phyloP scores from a whole-genome alignment of 2,888 invertebrate genomes.

The Eilema depressum region DNA sequence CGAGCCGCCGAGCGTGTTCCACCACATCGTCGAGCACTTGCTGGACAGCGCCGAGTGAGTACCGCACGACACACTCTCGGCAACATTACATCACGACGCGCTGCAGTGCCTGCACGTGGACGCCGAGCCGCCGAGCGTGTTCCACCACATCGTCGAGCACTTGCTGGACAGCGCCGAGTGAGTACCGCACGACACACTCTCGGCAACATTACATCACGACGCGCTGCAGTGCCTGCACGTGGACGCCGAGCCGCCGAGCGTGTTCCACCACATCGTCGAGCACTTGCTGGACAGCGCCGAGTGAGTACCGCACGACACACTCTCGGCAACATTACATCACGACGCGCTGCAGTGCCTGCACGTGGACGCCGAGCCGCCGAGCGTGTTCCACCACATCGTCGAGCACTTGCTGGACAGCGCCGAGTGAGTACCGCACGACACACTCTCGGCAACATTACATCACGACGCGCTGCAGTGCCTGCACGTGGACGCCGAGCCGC shows the following conservation, averaged over 20 bases:
- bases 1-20: slow-evolving; percentile 22
- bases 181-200: background rate
- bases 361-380: slow-evolving; percentile 22
- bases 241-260: slow-evolving; percentile 11
- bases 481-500: slow-evolving; percentile 31
- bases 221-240: slow-evolving; percentile 48
- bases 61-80: no score
- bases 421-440: slow-evolving; percentile 18
- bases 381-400: slow-evolving; percentile 27
- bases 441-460: slow-evolving; percentile 5
- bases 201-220: slow-evolving; percentile 15
- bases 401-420: slow-evolving; percentile 20
- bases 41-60: slow-evolving; percentile 28
- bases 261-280: slow-evolving; percentile 28
- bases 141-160: slow-evolving; percentile 26
- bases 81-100: slow-evolving; percentile 19
- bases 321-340: slow-evolving; percentile 5
- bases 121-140: slow-evolving; percentile 18
- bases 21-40: slow-evolving; percentile 20
- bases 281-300: slow-evolving; percentile 20
- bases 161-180: slow-evolving; percentile 27
- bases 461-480: slow-evolving; percentile 43
- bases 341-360: slow-evolving; percentile 47
- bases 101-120: slow-evolving; percentile 49
- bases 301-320: slow-evolving; percentile 17